Evolutionary conservation across 2,113 vertebrate species (phyloP), one percentile per base, ranked within the genome.

Genomic region (Sarotherodon lohbergeri): DNA sequence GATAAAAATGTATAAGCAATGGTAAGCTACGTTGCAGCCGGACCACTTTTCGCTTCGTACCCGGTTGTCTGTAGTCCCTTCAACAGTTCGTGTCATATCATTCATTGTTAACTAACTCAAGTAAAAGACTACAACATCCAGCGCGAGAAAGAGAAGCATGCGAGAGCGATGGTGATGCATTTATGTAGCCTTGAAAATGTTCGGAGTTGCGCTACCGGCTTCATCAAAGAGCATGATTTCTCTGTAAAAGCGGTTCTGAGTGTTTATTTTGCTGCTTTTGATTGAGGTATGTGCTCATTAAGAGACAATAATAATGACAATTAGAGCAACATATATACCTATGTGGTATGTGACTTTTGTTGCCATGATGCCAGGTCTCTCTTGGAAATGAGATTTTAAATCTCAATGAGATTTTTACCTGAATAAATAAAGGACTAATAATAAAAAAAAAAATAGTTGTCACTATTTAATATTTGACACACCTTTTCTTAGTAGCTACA

Each of bases 91-190:
- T 29, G 1, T 22, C 16, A 1, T 11, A 5, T 7, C 7, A 57
- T 3, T 16, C 1, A 2, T 41, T 9, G 5, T 6, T 1, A 54
- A 2, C 7, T 1, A 32, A 24, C 11, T 24, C 3, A 3, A 12
- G 3, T 2, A 27, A 50, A 87, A 52, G 27, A 94, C 92, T 93
- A 88, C 94, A 94, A 86, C 9, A 86, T 17, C 93, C 94, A 86
- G 63, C 3, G 2, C 1, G 6, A 14, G 17, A 3, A 3, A 17
- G 1, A 3, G 46, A 27, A 12, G 16, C 1, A 4, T 3, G 5
- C 13, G 3, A 2, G 8, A 76, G 8, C 3, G 1, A 3, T 0
- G 1, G 1, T 61, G 87, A 3, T 61, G 27, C 56, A 0, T 91
- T 89, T 9, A 54, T 0, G 22, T 24, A 39, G 14, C 24, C 3